These are phyloP conservation scores for Bombycilla garrulus DNA, from an alignment of 2,113 vertebrate genomes.

Conservation along the genomic window DNA sequence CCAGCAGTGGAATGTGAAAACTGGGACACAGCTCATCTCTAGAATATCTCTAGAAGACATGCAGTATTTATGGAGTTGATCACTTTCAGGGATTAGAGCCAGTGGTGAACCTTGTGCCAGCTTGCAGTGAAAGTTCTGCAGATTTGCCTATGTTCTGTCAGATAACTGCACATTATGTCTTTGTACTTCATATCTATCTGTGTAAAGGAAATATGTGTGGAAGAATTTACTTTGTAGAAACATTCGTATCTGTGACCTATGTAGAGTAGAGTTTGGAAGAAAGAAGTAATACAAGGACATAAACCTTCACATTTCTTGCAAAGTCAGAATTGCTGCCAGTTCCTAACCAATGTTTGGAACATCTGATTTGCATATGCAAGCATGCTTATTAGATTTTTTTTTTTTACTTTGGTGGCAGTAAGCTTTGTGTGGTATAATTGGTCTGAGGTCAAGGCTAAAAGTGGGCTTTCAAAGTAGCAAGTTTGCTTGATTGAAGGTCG, in stretches of 20 bases:
- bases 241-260: neutral
- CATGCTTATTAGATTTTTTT: conserved; percentile 54
- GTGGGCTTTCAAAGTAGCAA: conserved; percentile 56
- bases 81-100: neutral
- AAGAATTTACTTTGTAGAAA: neutral
- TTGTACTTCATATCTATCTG: neutral
- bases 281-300: neutral
- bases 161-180: neutral
- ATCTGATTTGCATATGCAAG: conserved; percentile 45
- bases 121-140: neutral
- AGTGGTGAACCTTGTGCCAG: neutral
- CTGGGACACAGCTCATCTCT: neutral
- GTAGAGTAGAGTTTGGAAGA: neutral
- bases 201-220: neutral
- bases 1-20: neutral
- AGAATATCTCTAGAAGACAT: neutral
- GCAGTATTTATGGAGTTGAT: neutral
- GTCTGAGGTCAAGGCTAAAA: conserved; percentile 43
- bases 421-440: conserved; percentile 16
- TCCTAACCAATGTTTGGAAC: neutral
- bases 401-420: conserved; percentile 52
- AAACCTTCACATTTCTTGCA: neutral
- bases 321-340: conserved; percentile 13
- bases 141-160: neutral
- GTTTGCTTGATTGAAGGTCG: conserved; percentile 23